Percentiles rank a stretch among this genome's conserved stretches.
Evolutionary conservation across 2,797 vertebrate species (phyloP).

Genomic region (Otus scops): DNA sequence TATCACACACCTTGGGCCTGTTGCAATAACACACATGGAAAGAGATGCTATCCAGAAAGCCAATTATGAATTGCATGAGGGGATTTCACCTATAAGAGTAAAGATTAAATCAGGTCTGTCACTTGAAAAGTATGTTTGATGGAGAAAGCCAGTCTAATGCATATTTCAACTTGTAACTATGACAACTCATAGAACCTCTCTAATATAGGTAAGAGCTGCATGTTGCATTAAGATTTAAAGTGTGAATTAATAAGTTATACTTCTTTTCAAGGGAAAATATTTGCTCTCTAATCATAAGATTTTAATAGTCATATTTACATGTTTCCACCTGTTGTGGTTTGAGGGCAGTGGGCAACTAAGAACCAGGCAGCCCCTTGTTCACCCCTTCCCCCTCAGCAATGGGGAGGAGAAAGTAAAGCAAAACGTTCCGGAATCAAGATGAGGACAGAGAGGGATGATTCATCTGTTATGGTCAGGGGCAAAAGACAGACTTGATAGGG

Average conservation of each 20-base stretch:
- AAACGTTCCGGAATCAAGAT: no score
- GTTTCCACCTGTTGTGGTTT: background rate
- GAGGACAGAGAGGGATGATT: no score
- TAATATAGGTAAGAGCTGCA: background rate
- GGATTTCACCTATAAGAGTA: background rate
- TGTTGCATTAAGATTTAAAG: conserved; percentile 19
- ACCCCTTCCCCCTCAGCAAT: no score
- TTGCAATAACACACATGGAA: background rate
- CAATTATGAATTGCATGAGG: background rate
- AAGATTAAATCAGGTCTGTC: conserved; percentile 31
- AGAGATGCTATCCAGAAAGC: background rate
- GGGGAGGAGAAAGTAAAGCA: no score
- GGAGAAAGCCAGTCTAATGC: background rate
- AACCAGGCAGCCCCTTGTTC: no score
- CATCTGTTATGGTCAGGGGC: no score
- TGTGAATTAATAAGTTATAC: conserved; percentile 30
- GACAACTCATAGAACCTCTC: background rate
- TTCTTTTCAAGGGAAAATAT: conserved; percentile 30
- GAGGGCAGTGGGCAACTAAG: no score
- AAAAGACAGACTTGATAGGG: no score
- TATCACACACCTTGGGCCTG: background rate
- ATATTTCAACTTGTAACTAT: conserved; percentile 26
- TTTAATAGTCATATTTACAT: background rate
- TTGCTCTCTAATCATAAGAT: conserved; percentile 28
- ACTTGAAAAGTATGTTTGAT: background rate